These are phyloP conservation scores for Aricia artaxerxes DNA, from an alignment of 2,888 invertebrate genomes.

Conservation along the genomic window DNA sequence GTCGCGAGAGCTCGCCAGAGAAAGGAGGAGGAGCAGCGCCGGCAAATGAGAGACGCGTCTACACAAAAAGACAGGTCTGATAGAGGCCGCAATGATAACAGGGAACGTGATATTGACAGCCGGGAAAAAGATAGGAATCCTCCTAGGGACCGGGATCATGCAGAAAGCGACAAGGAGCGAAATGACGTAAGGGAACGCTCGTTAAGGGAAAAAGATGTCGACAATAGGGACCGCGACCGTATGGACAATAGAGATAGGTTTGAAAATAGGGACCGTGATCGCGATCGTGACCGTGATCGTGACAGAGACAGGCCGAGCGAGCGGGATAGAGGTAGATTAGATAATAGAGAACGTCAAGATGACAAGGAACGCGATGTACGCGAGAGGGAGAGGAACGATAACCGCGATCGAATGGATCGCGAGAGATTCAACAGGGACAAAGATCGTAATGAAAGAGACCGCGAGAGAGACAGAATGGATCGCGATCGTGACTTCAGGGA, in stretches of 20 bases:
- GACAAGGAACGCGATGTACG: conserved; percentile 54
- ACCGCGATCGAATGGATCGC: conserved; percentile 50
- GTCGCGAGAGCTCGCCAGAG: conserved; percentile 91
- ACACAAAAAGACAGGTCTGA: conserved; percentile 52
- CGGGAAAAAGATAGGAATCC: conserved; percentile 50
- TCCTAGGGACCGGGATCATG: conserved; percentile 56
- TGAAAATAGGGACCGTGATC: conserved; percentile 50
- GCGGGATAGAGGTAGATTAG: conserved; percentile 49
- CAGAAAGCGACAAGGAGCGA: conserved; percentile 49
- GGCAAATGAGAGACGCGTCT: conserved; percentile 69
- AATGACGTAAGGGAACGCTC: conserved; percentile 50
- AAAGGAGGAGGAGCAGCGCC: conserved; percentile 93
- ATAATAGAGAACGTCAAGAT: conserved; percentile 49
- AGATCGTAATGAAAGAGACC: conserved; percentile 46
- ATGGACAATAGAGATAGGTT: conserved; percentile 44
- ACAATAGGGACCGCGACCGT: conserved; percentile 50
- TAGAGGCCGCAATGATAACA: conserved; percentile 47
- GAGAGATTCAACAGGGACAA: conserved; percentile 51
- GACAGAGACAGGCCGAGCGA: conserved; percentile 49
- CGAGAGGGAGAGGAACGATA: conserved; percentile 62
- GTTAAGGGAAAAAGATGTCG: conserved; percentile 53
- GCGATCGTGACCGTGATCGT: conserved; percentile 44
- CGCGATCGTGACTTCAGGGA: conserved; percentile 56
- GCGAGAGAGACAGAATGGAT: conserved; percentile 57
- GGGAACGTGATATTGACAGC: conserved; percentile 55